phyloP scores from a whole-genome alignment of 1,140 invertebrate species.

The Batillaria attramentaria region DNA sequence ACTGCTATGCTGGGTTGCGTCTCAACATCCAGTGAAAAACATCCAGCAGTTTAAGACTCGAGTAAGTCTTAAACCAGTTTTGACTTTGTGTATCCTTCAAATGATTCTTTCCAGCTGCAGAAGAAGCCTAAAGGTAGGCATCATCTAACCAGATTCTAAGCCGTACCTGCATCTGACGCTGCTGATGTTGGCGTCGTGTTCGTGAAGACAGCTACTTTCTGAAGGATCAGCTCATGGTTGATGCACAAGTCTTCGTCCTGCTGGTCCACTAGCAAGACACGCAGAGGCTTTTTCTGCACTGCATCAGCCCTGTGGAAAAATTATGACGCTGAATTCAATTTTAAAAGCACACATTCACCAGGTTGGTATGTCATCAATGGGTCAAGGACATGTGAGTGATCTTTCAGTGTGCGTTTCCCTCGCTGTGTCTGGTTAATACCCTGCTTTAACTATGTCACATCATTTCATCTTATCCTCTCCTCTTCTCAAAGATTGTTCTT shows the following conservation, averaged over 20 bases:
- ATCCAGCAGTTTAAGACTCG: too few relatives aligned
- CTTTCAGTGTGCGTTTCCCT: background rate
- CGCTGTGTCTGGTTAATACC: too few relatives aligned
- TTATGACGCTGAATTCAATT: background rate
- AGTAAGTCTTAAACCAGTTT: too few relatives aligned
- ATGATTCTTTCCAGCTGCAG: too few relatives aligned
- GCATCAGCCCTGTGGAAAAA: constrained; percentile 31
- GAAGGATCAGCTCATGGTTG: constrained; percentile 49
- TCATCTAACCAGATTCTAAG: too few relatives aligned
- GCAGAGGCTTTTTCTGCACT: constrained; percentile 33
- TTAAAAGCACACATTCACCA: background rate
- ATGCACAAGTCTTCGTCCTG: constrained; percentile 45
- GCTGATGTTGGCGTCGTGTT: background rate
- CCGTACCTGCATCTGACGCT: too few relatives aligned
- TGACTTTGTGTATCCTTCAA: too few relatives aligned
- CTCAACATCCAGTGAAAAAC: too few relatives aligned
- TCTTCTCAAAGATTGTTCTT: background rate
- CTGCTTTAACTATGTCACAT: background rate
- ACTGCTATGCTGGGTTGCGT: too few relatives aligned
- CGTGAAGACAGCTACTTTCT: constrained; percentile 26
- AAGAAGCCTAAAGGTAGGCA: too few relatives aligned
- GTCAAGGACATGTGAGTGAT: background rate
- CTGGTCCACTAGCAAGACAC: constrained; percentile 44
- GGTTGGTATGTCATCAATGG: background rate
- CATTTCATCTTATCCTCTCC: background rate